Percentiles rank a stretch among this genome's conserved stretches.
phyloP scores from a whole-genome alignment of 2,113 vertebrate genomes.

The Hepsetus odoe region DNA sequence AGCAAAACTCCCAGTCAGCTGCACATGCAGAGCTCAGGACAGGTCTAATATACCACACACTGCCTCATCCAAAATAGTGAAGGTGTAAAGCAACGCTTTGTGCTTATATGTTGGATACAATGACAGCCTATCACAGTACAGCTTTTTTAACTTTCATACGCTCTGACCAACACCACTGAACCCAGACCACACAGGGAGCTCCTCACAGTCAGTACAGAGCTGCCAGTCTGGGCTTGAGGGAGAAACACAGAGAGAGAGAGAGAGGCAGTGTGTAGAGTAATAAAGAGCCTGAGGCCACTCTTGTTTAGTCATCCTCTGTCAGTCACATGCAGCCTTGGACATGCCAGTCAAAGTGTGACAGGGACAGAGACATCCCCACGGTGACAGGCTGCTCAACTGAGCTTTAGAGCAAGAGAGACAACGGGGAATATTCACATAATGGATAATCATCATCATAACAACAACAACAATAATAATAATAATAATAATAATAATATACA shows the following conservation, averaged over 20 bases:
- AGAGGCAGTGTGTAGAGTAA: neutral
- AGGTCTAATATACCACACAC: neutral
- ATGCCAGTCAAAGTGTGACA: neutral
- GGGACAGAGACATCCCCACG: neutral
- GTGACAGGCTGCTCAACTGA: neutral
- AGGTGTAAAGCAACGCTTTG: too few relatives aligned
- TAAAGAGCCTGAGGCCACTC: neutral
- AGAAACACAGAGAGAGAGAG: neutral
- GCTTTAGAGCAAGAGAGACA: neutral
- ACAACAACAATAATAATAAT: neutral
- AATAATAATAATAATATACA: neutral
- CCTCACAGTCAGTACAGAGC: neutral
- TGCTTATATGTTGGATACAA: too few relatives aligned
- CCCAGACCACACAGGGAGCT: neutral
- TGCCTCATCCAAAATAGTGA: too few relatives aligned
- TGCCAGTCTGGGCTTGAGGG: neutral
- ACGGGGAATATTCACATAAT: neutral
- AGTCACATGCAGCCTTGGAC: neutral
- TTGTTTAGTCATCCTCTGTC: neutral
- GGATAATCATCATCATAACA: neutral
- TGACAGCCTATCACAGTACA: neutral
- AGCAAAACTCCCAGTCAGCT: slow-evolving; percentile 12
- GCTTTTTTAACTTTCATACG: too few relatives aligned
- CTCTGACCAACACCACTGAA: neutral
- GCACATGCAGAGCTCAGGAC: neutral